Evolutionary conservation across 2,113 vertebrate species (phyloP).

Genomic region (Numenius arquata): DNA sequence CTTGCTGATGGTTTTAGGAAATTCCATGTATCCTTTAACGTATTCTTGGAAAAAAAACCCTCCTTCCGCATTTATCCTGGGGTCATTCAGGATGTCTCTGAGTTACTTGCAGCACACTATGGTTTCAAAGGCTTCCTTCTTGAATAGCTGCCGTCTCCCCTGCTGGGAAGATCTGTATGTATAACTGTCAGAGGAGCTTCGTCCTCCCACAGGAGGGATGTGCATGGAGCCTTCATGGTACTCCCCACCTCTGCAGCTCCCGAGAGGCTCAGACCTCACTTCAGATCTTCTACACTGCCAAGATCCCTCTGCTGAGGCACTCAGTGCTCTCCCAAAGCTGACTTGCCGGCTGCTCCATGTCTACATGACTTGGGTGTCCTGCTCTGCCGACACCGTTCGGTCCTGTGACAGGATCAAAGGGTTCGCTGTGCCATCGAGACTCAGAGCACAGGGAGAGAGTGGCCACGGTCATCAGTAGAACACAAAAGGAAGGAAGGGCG

Average conservation of each 20-base stretch:
- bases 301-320: neutral
- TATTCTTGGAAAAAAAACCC: neutral
- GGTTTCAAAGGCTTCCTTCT: slow-evolving; percentile 42
- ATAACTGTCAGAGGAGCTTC: neutral
- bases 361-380: neutral
- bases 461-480: neutral
- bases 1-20: neutral
- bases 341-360: neutral
- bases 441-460: neutral
- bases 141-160: neutral
- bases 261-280: neutral
- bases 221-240: neutral
- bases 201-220: neutral
- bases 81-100: neutral
- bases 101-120: neutral
- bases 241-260: neutral
- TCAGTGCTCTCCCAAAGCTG: neutral
- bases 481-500: slow-evolving; percentile 39
- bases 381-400: rapidly evolving
- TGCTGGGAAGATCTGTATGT: neutral
- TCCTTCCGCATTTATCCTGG: neutral
- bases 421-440: neutral
- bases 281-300: neutral
- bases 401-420: neutral
- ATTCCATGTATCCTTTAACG: neutral